Evolutionary conservation across 1,140 invertebrate species (phyloP).

Genomic region (Rhizoglyphus robini): DNA sequence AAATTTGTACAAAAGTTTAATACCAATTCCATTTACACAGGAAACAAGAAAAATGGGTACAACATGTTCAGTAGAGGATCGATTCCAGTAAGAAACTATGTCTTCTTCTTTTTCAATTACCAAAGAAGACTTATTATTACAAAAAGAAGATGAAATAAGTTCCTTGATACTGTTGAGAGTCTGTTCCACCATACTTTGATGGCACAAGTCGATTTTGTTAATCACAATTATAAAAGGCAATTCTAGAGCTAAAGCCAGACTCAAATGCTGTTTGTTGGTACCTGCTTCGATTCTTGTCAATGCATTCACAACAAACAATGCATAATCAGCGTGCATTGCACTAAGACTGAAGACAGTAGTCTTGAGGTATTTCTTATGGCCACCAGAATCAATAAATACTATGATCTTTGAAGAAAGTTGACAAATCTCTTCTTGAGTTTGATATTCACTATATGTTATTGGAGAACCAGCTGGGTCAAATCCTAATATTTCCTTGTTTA

Average conservation of each 20-base stretch:
- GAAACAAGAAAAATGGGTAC: conserved; percentile 87
- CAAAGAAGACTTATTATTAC: conserved; percentile 42
- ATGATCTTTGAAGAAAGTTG: conserved; percentile 77
- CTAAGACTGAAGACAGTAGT: conserved; percentile 88
- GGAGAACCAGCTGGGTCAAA: conserved; percentile 62
- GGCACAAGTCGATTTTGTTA: conserved; percentile 66
- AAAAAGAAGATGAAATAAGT: conserved; percentile 47
- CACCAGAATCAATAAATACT: conserved; percentile 89
- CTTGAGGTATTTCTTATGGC: conserved; percentile 85
- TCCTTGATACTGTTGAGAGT: conserved; percentile 47
- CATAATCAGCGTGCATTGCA: conserved; percentile 81
- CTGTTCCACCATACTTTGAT: conserved; percentile 38
- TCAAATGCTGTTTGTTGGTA: conserved; percentile 55
- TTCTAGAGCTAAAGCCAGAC: conserved; percentile 63
- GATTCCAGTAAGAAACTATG: conserved; percentile 50
- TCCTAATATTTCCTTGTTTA: conserved; percentile 89
- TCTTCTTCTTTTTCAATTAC: conserved; percentile 47
- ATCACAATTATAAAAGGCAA: conserved; percentile 76
- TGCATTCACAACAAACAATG: conserved; percentile 69
- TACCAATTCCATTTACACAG: conserved; percentile 74
- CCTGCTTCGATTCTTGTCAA: conserved; percentile 40
- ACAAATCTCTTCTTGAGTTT: conserved; percentile 85
- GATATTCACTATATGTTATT: conserved; percentile 76
- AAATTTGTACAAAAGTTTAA: conserved; percentile 63
- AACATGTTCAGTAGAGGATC: conserved; percentile 43